Base-by-base conservation (phyloP, 2,888 invertebrate species). In the Scaptomyza reducta region DNA sequence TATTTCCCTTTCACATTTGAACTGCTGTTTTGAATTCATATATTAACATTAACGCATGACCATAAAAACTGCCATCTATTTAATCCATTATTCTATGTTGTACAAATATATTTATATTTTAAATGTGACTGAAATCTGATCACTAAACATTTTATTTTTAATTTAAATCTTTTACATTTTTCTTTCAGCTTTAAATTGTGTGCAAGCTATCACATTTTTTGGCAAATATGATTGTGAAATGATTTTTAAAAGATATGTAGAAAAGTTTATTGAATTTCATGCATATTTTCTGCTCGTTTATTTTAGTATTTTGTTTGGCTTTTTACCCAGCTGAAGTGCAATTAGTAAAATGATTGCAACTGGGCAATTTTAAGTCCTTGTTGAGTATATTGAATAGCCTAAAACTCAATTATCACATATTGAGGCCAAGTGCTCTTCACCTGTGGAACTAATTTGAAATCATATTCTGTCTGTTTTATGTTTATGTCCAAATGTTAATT, bases 401-500 rank as follows among this genome's bases (percentile, higher is more conserved):
- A 68, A 79, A 80, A 76, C 84, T 68, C 78, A 84, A 84, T 78
- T 81, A 78, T 84, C 84, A 76, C 78, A 76, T 74, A 74, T 64
- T 65, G 76, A 56, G 61, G 57, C n/a, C 60, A 77, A 70, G 61
- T 68, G 63, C 62, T 44, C 65, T 64, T 59, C 31, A 60, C 46
- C 65, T 74, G 61, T 45, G 18, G 59, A 70, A 70, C 50, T 56
- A 61, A 73, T 73, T 73, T 59, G 29, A 38, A n/a, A 11, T 16
- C 42, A 42, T 50, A 18, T 42, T 53, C 29, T 59, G 58, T 56
- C 59, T 62, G 40, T 44, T 56, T 58, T 58, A 40, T 41, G 49
- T 65, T 73, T 65, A 70, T 59, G 60, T 54, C 55, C 73, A 80
- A 78, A 75, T 84, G 80, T 78, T 81, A 84, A 81, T 81, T 81